Conservation (phyloP, 2,797 vertebrate genomes). For the Enteromius treurensis region DNA sequence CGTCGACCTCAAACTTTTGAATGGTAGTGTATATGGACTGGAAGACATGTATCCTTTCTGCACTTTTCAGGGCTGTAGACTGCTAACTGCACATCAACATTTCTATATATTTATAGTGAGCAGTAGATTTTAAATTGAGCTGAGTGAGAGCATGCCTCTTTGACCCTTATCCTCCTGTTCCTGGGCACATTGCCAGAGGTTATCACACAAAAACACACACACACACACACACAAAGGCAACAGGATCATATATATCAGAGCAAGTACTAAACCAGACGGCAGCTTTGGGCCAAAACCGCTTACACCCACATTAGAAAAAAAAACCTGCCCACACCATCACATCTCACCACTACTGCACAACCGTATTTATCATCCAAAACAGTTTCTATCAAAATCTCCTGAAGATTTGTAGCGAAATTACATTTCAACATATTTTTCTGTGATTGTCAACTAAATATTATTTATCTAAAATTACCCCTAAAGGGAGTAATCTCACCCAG, state of each 20-base stretch:
- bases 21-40: neutral
- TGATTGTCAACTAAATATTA: neutral
- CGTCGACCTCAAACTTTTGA: neutral
- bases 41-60: neutral
- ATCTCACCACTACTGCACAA: neutral
- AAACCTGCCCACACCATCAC: neutral
- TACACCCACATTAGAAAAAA: constrained; percentile 29
- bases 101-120: neutral
- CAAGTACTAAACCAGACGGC: constrained; percentile 12
- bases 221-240: constrained; percentile 19
- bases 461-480: neutral
- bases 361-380: neutral
- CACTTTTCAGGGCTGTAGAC: neutral
- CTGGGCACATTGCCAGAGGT: constrained; percentile 18
- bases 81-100: neutral
- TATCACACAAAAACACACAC: constrained; percentile 10
- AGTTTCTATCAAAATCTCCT: neutral
- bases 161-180: constrained; percentile 21
- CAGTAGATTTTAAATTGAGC: constrained; percentile 11
- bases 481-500: neutral
- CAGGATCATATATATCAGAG: constrained; percentile 32
- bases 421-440: neutral
- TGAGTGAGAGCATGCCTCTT: constrained; percentile 6
- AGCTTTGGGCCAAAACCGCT: constrained; percentile 30
- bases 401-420: neutral